Base-by-base conservation (phyloP, 2,888 invertebrate species). In the Ephialtes manifestator region DNA sequence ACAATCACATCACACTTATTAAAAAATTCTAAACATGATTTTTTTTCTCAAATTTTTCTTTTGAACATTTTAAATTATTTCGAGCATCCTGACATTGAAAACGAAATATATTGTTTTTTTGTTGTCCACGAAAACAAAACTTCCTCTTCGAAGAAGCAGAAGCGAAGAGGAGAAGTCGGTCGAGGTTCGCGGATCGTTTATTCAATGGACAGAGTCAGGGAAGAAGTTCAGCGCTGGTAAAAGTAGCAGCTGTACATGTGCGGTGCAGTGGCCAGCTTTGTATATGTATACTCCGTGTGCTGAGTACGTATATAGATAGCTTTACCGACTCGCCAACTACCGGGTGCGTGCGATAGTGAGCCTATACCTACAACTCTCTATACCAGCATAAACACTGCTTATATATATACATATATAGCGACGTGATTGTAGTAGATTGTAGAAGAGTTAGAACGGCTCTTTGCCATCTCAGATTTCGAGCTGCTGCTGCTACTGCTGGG, bases 381-480 rank as follows among this genome's bases (percentile, higher is more conserved):
- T 74, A 81, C 76, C 68, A 63, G 68, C 70, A 81, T 70, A 81
- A 74, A 67, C 31, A 55, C 13, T 11, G 11, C 28, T 43, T 75
- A 43, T 68, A 55, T 58, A 43, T 60, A 60, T 20, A 51, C 3
- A 39, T 65, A 53, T 78, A 67, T 51, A 20, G 39, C 24, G 35
- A 65, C 65, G 75, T 24, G 65, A 72, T 76, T 51, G 80, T 70
- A 46, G 58, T 78, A 70, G 55, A 79, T 43, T 15, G 67, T 67
- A 46, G 46, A 48, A 48, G 67, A 67, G 53, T 81, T 71, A 75
- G 75, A 85, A 58, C 75, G 58, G 65, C 81, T 68, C 78, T 84
- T 68, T 55, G 81, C 75, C 84, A 75, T 81, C 78, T 85, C 84
- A 70, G 75, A 81, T 85, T 85, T 85, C 84, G 81, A 70, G 74